Conservation (phyloP, 2,888 invertebrate genomes). For the Polydrusus pterygomalis region DNA sequence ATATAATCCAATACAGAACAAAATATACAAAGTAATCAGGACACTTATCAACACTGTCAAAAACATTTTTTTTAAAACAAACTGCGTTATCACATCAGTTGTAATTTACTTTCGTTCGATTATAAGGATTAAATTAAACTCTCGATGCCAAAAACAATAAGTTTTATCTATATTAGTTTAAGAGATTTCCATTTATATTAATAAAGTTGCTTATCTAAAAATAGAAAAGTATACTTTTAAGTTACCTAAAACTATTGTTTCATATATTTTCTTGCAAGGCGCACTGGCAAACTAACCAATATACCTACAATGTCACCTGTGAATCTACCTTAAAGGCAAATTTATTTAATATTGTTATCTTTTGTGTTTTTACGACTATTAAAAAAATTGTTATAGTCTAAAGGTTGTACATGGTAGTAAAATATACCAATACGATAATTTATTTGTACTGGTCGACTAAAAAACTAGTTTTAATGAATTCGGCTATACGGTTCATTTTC, state of each 20-base stretch:
- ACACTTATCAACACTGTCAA: constrained; percentile 65
- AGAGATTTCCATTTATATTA: constrained; percentile 20
- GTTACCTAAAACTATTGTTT: neutral
- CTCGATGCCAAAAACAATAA: constrained; percentile 34
- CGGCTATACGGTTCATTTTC: neutral
- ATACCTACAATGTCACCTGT: constrained; percentile 1
- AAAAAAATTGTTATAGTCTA: constrained; percentile 10
- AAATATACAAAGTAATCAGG: constrained; percentile 66
- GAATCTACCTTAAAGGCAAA: constrained; percentile 28
- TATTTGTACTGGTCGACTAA: constrained; percentile 11
- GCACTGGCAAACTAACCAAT: neutral
- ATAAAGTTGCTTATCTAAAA: constrained; percentile 12
- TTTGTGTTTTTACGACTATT: constrained; percentile 19
- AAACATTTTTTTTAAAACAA: constrained; percentile 62
- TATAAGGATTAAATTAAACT: constrained; percentile 42
- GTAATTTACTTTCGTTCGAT: constrained; percentile 30
- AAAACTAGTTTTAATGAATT: constrained; percentile 14
- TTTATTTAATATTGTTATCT: constrained; percentile 40
- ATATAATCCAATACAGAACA: constrained; percentile 66
- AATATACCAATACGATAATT: neutral
- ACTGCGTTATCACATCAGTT: constrained; percentile 33
- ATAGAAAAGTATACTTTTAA: constrained; percentile 6
- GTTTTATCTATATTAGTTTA: constrained; percentile 20
- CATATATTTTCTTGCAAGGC: neutral
- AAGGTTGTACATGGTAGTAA: constrained; percentile 10